These are phyloP conservation scores for Eudemis profundana DNA, from an alignment of 2,888 invertebrate species.

Conservation along the genomic window DNA sequence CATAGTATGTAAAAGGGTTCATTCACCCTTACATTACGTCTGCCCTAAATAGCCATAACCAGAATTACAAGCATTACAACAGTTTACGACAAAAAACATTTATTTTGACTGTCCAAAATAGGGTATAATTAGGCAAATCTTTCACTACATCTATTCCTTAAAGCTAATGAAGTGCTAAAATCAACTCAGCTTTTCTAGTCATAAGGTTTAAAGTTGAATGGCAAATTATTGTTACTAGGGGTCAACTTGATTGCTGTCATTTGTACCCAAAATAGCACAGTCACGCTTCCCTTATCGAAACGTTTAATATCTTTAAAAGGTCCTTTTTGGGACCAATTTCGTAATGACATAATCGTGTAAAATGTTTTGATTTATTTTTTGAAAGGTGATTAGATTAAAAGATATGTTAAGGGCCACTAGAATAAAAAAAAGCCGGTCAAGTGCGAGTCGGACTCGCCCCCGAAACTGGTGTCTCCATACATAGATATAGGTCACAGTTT, in stretches of 20 bases:
- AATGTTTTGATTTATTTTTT: conserved; percentile 37
- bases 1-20: neutral
- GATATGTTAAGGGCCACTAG: conserved; percentile 18
- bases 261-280: conserved; percentile 32
- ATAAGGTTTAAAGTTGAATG: neutral
- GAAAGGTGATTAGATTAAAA: conserved; percentile 36
- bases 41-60: neutral
- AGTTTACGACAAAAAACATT: neutral
- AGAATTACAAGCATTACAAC: conserved; percentile 3
- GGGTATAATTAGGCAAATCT: neutral
- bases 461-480: too few relatives aligned
- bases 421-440: too few relatives aligned
- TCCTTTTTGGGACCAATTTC: conserved; percentile 55
- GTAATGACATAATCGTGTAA: conserved; percentile 54
- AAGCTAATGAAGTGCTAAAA: neutral
- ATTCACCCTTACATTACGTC: neutral
- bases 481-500: too few relatives aligned
- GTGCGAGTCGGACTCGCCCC: too few relatives aligned
- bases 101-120: conserved; percentile 19
- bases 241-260: neutral
- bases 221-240: neutral
- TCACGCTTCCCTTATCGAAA: conserved; percentile 48
- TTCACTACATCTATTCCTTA: neutral
- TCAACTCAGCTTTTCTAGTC: neutral
- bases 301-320: conserved; percentile 65